A percentile compares a stretch with the other conserved stretches of the same genome.
phyloP scores from a whole-genome alignment of 2,113 vertebrate genomes.

The Brienomyrus brachyistius region DNA sequence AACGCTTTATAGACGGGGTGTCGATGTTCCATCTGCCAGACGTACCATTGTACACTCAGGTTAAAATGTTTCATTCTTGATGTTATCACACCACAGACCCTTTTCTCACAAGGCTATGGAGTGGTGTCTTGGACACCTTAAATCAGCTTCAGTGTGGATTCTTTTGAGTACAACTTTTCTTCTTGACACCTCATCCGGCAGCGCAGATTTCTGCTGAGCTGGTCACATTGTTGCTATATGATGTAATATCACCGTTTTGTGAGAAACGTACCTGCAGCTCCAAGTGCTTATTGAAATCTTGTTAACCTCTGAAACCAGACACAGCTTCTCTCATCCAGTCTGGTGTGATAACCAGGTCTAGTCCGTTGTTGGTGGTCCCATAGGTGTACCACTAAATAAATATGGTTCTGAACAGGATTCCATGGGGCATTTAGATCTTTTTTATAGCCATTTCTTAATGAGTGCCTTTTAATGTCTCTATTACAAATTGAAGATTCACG shows the following conservation, averaged over 20 bases:
- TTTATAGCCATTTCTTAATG: not conserved
- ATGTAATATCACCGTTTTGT: not conserved
- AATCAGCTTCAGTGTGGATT: not conserved
- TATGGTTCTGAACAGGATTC: not conserved
- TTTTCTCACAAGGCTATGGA: not conserved
- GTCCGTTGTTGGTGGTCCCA: not conserved
- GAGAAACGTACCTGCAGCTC: not conserved
- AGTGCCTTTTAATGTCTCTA: not conserved
- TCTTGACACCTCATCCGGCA: not conserved
- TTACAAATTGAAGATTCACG: not conserved
- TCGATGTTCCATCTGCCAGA: not conserved
- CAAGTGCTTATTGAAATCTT: not conserved
- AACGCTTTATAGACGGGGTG: not conserved
- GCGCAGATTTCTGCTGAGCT: not conserved
- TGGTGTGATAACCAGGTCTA: not conserved
- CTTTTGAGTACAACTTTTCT: not conserved
- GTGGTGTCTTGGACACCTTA: not conserved
- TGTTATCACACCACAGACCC: not conserved
- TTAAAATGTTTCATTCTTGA: not conserved
- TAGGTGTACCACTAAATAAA: not conserved
- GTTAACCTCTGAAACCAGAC: not conserved
- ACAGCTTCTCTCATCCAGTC: not conserved
- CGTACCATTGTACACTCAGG: not conserved
- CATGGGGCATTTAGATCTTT: not conserved
- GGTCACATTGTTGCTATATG: not conserved